phyloP scores from a whole-genome alignment of 1,140 invertebrate species.

The Tribolium madens region DNA sequence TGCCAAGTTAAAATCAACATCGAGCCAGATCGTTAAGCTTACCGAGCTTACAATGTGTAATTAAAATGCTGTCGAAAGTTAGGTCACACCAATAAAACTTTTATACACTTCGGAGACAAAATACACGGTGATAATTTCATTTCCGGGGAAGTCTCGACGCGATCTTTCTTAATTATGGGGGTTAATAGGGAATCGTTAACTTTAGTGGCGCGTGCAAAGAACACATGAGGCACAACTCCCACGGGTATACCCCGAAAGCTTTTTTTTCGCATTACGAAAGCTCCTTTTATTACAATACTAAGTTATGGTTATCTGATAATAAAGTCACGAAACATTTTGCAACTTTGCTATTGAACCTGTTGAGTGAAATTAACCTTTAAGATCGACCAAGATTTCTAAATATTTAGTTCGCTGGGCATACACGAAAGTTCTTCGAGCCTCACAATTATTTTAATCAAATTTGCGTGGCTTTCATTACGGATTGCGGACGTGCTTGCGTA shows the following conservation, averaged over 20 bases:
- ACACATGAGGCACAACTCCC: neutral
- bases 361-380: neutral
- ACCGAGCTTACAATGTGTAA: conserved; percentile 34
- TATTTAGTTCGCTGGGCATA: neutral
- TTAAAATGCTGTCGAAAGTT: conserved; percentile 13
- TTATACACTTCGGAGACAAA: conserved; percentile 16
- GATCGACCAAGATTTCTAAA: neutral
- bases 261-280: conserved; percentile 3
- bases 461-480: neutral
- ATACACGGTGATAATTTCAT: conserved; percentile 4
- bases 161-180: conserved; percentile 15
- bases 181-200: neutral
- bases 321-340: neutral
- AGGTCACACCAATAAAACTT: conserved; percentile 30
- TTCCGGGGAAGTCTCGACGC: neutral
- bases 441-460: neutral
- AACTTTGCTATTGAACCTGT: neutral
- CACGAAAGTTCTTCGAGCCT: neutral
- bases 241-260: neutral
- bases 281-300: conserved; percentile 3
- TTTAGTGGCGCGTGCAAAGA: neutral
- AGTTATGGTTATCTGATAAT: conserved; percentile 5
- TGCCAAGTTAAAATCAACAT: conserved; percentile 35
- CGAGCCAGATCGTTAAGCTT: conserved; percentile 10
- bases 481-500: neutral